Percentiles rank a stretch among this genome's conserved stretches.
phyloP scores from a whole-genome alignment of 2,113 vertebrate genomes.

The Syngnathus floridae region DNA sequence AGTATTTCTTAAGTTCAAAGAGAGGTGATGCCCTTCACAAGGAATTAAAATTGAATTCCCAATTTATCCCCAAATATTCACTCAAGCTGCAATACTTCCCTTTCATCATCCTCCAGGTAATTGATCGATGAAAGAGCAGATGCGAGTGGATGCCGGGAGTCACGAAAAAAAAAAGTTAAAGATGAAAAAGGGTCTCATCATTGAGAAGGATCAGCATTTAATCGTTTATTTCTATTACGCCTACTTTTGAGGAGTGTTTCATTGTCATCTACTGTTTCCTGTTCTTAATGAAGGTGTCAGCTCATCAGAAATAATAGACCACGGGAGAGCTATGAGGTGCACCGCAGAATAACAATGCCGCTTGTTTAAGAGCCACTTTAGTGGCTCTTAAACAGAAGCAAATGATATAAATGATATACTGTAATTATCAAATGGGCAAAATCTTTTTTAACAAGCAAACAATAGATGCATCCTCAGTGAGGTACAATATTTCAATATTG shows the following conservation, averaged over 20 bases:
- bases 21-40: slow-evolving; percentile 27
- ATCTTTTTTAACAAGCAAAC: slow-evolving; percentile 26
- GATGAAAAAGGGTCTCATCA: slow-evolving; percentile 39
- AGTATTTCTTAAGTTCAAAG: slow-evolving; percentile 13
- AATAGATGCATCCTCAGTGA: slow-evolving; percentile 13
- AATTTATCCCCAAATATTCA: slow-evolving; percentile 44
- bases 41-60: slow-evolving; percentile 50
- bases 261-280: slow-evolving; percentile 46
- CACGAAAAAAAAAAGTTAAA: slow-evolving; percentile 48
- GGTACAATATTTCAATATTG: slow-evolving; percentile 10
- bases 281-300: slow-evolving; percentile 55
- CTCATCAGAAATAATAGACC: slow-evolving; percentile 64
- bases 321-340: slow-evolving; percentile 51
- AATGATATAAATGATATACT: slow-evolving; percentile 36
- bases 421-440: slow-evolving; percentile 36
- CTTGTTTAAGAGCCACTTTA: slow-evolving; percentile 12
- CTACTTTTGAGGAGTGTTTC: slow-evolving; percentile 52
- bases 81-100: slow-evolving; percentile 33
- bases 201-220: slow-evolving; percentile 36
- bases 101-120: slow-evolving; percentile 34
- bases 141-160: slow-evolving; percentile 23
- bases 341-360: slow-evolving; percentile 37
- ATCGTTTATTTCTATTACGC: slow-evolving; percentile 61
- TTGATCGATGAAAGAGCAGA: slow-evolving; percentile 46
- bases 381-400: slow-evolving; percentile 26